Evolutionary conservation across 2,797 vertebrate genomes (phyloP), one percentile per base, ranked within the genome.

Genomic region (Spea hammondii): DNA sequence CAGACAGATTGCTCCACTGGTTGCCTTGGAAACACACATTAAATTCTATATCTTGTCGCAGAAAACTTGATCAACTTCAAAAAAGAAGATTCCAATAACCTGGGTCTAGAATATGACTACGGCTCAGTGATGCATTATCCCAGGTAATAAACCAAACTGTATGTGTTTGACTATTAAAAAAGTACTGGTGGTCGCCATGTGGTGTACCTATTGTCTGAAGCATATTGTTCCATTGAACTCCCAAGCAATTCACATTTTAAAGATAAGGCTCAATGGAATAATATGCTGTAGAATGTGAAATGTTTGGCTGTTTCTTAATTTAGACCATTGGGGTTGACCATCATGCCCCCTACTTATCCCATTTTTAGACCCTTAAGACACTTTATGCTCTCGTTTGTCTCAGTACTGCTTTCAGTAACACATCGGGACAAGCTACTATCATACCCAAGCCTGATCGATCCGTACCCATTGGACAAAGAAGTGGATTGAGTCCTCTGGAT

Each of bases 101-200:
- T 93, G 86, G 79, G 90, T 70, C 85, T 90, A 3, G 91, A 92
- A 0, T 94, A 95, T 77, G 93, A 95, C 84, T 94, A 92, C 10
- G 8, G 83, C 77, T 95, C 93, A 50, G 89, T 95, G 83, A 92
- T 93, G 92, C 94, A 95, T 86, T 94, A 91, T 87, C 91, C 91
- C 78, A 93, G 85, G 93, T 94, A 88, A 85, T 6, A 6, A 7
- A 53, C 51, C 51, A 53, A 6, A 53, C 51, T 11, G 2, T 32
- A 32, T 32, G 32, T 32, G 32, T 3, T 32, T 32, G 32, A 32
- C 32, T 32, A 32, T 32, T 32, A 32, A 32, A 32, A 32, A 32
- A 32, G 32, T 32, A 32, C 32, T 32, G 32, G 32, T 32, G 32
- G 32, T 32, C 32, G 32, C 32, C 32, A 32, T 3, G 55, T 59